Conservation (phyloP, 2,797 vertebrate genomes). For the Malacoraja senta region DNA sequence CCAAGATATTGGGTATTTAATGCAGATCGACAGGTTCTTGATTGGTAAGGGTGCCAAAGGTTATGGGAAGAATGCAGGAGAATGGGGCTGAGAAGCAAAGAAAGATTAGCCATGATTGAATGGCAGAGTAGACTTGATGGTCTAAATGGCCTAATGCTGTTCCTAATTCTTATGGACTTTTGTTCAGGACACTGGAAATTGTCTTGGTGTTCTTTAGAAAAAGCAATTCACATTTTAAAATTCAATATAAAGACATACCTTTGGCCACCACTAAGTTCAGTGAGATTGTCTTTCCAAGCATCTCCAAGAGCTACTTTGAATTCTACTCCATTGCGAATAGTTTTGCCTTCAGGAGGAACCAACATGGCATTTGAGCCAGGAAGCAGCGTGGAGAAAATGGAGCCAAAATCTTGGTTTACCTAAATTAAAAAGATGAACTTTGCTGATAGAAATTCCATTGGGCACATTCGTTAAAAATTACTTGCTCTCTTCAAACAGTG, state of each 20-base stretch:
- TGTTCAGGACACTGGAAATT: too few relatives aligned
- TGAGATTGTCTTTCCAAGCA: constrained; percentile 93
- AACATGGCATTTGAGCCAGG: constrained; percentile 82
- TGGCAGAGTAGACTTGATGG: too few relatives aligned
- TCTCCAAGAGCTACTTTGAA: constrained; percentile 88
- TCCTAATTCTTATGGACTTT: too few relatives aligned
- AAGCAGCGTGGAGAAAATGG: constrained; percentile 87
- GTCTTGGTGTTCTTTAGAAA: not conserved
- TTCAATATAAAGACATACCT: constrained; percentile 62
- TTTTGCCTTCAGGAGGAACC: constrained; percentile 63
- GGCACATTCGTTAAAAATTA: not conserved
- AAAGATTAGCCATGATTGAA: too few relatives aligned
- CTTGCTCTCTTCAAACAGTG: not conserved
- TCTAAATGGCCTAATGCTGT: too few relatives aligned
- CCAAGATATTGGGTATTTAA: too few relatives aligned
- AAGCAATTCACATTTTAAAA: not conserved
- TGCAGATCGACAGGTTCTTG: too few relatives aligned
- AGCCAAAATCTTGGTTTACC: constrained; percentile 93
- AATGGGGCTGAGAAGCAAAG: too few relatives aligned
- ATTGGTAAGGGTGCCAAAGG: too few relatives aligned
- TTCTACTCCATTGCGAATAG: constrained; percentile 73
- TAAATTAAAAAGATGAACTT: constrained; percentile 45
- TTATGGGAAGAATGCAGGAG: too few relatives aligned
- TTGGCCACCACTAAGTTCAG: constrained; percentile 93
- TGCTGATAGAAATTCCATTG: not conserved